Conservation (phyloP, 2,888 invertebrate genomes). For the Dysmachus trigonus region DNA sequence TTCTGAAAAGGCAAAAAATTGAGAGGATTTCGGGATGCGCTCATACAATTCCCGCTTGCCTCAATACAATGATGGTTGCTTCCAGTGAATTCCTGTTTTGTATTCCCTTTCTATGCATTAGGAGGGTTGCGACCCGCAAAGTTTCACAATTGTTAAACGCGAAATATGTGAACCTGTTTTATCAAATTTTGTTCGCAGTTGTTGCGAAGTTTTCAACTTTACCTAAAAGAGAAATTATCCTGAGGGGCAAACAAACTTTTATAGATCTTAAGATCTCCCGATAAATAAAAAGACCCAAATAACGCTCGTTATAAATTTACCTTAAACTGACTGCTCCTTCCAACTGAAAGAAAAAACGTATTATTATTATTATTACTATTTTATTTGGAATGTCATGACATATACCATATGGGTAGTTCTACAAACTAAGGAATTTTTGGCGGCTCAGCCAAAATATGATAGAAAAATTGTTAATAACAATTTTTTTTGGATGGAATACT, state of each 20-base stretch:
- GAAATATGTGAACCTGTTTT: neutral
- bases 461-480: no score
- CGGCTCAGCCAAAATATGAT: no score
- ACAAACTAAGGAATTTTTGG: no score
- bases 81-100: neutral
- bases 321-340: no score
- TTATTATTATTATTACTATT: no score
- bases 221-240: neutral
- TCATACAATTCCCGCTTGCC: neutral
- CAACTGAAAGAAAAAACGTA: no score
- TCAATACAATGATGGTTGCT: neutral
- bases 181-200: neutral
- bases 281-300: neutral
- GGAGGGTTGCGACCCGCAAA: neutral
- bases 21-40: neutral
- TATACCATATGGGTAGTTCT: no score
- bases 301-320: no score
- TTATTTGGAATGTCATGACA: no score
- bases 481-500: no score
- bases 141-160: neutral
- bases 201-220: neutral
- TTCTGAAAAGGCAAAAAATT: neutral
- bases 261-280: neutral
- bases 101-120: neutral
- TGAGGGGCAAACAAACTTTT: neutral